These are phyloP conservation scores for Steatornis caripensis DNA, from an alignment of 2,113 vertebrate species.

Conservation along the genomic window DNA sequence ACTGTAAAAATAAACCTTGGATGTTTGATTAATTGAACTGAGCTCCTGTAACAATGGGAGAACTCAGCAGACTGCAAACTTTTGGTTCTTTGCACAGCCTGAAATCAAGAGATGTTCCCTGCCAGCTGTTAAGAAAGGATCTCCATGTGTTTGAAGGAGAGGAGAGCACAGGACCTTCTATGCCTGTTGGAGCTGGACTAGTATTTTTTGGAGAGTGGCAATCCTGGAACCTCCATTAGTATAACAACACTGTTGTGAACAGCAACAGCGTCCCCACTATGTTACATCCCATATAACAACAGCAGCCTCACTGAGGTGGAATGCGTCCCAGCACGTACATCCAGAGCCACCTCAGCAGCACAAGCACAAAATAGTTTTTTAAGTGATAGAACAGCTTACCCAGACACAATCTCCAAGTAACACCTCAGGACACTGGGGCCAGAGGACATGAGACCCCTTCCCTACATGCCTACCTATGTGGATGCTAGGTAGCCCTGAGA, in stretches of 20 bases:
- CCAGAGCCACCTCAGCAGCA: background rate
- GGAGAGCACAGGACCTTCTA: background rate
- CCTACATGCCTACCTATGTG: background rate
- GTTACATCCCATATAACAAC: background rate
- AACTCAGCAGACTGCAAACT: background rate
- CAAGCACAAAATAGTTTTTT: background rate
- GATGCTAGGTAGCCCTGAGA: background rate
- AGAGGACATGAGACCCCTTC: background rate
- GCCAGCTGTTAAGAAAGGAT: background rate
- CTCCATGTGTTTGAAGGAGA: background rate
- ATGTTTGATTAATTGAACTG: background rate
- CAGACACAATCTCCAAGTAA: background rate
- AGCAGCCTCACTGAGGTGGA: background rate
- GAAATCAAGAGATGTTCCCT: background rate
- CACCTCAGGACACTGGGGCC: background rate
- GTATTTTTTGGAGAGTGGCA: background rate
- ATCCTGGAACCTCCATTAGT: background rate
- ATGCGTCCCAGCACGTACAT: fast-evolving
- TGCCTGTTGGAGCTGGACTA: background rate
- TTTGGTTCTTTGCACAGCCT: background rate
- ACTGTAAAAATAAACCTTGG: background rate
- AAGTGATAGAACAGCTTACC: background rate
- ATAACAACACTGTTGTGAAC: background rate
- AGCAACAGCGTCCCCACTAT: background rate
- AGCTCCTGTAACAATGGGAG: background rate